Percentiles rank a stretch among this genome's conserved stretches.
Conservation (phyloP, 2,113 vertebrate species). For the Seriola aureovittata region DNA sequence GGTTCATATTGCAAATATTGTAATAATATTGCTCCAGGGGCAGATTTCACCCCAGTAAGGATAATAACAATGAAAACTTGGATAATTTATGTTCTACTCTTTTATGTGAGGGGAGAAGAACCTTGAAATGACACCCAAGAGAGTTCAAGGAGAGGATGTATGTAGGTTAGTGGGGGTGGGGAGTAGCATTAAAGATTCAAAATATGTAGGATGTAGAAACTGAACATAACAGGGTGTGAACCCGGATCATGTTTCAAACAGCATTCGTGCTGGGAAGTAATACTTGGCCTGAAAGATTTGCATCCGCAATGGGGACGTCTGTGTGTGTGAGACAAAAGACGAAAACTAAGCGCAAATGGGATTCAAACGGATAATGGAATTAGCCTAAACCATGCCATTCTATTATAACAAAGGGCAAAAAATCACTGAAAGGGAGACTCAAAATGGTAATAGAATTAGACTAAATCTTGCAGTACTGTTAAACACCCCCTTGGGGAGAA, state of each 20-base stretch:
- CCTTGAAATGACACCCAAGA: constrained; percentile 70
- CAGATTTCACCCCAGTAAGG: constrained; percentile 12
- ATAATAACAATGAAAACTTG: constrained; percentile 39
- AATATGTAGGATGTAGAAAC: constrained; percentile 52
- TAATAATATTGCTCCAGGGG: constrained; percentile 34
- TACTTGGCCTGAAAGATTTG: constrained; percentile 37
- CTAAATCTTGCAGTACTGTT: constrained; percentile 56
- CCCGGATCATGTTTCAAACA: constrained; percentile 37
- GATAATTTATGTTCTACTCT: constrained; percentile 44
- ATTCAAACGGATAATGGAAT: constrained; percentile 63
- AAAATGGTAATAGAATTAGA: constrained; percentile 61
- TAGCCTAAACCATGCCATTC: constrained; percentile 46
- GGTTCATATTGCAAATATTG: constrained; percentile 34
- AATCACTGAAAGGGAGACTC: constrained; percentile 31
- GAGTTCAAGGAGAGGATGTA: constrained; percentile 70
- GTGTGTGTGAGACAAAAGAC: constrained; percentile 46
- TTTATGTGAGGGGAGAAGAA: constrained; percentile 51
- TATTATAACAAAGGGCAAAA: constrained; percentile 51
- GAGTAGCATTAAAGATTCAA: constrained; percentile 48
- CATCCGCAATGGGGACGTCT: constrained; percentile 30
- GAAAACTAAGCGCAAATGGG: constrained; percentile 53
- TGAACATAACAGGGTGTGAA: constrained; percentile 50
- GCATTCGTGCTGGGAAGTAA: constrained; percentile 22
- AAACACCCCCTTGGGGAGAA: constrained; percentile 50
- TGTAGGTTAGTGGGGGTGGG: constrained; percentile 64